phyloP scores from a whole-genome alignment of 2,113 vertebrate species.

The Helogale parvula region DNA sequence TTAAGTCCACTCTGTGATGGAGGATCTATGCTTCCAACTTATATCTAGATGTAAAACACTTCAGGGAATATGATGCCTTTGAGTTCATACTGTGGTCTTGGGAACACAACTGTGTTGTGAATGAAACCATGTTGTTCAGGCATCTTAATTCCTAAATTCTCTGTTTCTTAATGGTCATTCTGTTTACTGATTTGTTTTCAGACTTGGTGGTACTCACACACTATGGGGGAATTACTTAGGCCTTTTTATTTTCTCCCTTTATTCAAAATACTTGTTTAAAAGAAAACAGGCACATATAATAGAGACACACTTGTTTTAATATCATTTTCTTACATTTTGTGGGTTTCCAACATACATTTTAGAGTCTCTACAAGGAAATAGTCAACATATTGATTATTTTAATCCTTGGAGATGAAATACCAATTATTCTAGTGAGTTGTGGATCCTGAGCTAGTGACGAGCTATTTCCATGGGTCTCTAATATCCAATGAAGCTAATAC shows the following conservation, averaged over 20 bases:
- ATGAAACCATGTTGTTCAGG: neutral
- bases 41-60: neutral
- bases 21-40: neutral
- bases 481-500: neutral
- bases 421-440: neutral
- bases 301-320: slow-evolving; percentile 42
- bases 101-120: neutral
- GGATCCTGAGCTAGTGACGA: neutral
- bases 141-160: neutral
- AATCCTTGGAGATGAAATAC: slow-evolving; percentile 14
- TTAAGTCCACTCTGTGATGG: neutral
- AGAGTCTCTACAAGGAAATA: neutral
- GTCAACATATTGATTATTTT: slow-evolving; percentile 28
- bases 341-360: slow-evolving; percentile 34
- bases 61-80: neutral
- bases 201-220: neutral
- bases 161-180: neutral
- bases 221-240: neutral
- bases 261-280: slow-evolving; percentile 50
- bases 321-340: slow-evolving; percentile 15
- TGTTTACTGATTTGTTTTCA: neutral
- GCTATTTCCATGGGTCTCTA: slow-evolving; percentile 16
- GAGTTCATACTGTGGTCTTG: neutral
- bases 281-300: neutral
- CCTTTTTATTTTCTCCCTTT: neutral